Evolutionary conservation across 2,113 vertebrate species (phyloP).

Genomic region (Nothocercus nigrocapillus): DNA sequence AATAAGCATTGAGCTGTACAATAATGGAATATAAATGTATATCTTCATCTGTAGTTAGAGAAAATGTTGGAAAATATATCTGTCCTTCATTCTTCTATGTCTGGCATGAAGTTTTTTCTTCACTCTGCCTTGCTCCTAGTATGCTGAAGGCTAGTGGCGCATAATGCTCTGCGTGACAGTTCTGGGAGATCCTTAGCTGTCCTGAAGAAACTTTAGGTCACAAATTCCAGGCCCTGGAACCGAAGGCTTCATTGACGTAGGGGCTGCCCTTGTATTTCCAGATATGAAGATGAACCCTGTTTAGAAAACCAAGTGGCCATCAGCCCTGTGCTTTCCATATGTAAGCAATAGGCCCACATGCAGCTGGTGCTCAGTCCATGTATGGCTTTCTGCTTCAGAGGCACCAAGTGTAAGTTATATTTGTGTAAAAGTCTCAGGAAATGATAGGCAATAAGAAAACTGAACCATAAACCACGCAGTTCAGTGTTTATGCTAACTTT

Average conservation of each 20-base stretch:
- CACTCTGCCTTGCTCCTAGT: background rate
- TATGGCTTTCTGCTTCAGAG: background rate
- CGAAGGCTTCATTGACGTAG: background rate
- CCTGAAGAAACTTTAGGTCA: background rate
- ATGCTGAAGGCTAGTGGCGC: too few species aligned
- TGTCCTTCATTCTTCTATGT: background rate
- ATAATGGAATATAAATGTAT: background rate
- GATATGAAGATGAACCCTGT: background rate
- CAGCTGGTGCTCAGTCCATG: background rate
- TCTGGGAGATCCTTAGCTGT: background rate
- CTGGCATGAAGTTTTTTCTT: background rate
- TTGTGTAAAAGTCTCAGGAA: background rate
- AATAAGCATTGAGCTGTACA: background rate
- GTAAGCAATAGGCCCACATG: fast-evolving
- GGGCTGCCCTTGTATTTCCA: background rate
- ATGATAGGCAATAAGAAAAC: background rate
- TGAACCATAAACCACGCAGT: background rate
- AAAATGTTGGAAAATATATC: background rate
- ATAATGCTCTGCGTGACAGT: fast-evolving
- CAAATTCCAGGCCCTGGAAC: background rate
- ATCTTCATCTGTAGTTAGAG: background rate
- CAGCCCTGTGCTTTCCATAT: background rate
- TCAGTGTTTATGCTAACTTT: background rate
- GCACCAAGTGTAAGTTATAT: background rate
- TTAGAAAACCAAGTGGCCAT: background rate